Conservation (phyloP, 2,113 vertebrate species). For the Todiramphus saurophagus region DNA sequence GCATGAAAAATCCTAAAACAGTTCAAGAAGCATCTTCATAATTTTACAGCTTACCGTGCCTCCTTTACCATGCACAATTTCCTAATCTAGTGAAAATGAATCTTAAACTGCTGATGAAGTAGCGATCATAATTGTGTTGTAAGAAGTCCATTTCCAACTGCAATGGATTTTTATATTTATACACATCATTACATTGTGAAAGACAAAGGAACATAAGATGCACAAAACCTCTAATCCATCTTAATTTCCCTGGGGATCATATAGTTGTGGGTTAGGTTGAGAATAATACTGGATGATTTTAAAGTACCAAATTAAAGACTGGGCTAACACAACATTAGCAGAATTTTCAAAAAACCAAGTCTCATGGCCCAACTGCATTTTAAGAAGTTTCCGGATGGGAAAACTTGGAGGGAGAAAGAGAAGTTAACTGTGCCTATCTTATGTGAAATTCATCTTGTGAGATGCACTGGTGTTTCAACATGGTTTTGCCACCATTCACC, state of each 20-base stretch:
- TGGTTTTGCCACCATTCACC: not conserved
- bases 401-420: not conserved
- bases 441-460: not conserved
- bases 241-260: constrained; percentile 37
- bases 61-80: not conserved
- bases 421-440: not conserved
- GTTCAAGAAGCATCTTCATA: not conserved
- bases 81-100: constrained; percentile 15
- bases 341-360: not conserved
- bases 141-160: not conserved
- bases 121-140: not conserved
- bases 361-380: not conserved
- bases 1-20: not conserved
- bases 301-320: not conserved
- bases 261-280: not conserved
- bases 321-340: not conserved
- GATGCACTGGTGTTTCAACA: not conserved
- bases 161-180: constrained; percentile 16
- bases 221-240: constrained; percentile 41
- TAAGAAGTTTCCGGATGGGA: not conserved
- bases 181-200: constrained; percentile 19
- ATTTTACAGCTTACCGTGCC: not conserved
- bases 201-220: constrained; percentile 8
- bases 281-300: not conserved
- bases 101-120: not conserved